These are phyloP conservation scores for Celastrina argiolus DNA, from an alignment of 2,888 invertebrate species.

Conservation along the genomic window DNA sequence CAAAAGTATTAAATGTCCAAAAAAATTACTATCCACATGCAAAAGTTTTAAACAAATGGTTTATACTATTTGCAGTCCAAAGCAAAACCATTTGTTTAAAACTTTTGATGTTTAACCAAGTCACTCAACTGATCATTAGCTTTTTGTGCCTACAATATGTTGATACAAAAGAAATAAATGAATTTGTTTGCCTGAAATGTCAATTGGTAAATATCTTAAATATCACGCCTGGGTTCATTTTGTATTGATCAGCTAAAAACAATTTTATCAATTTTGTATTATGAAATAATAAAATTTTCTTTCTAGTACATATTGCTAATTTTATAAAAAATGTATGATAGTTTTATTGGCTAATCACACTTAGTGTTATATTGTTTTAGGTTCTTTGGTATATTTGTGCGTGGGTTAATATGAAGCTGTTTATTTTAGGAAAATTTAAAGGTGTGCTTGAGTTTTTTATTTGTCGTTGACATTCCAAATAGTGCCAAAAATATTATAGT, in stretches of 20 bases:
- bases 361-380: neutral
- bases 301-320: neutral
- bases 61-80: too few species aligned
- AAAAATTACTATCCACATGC: neutral
- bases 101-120: too few species aligned
- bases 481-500: conserved; percentile 1
- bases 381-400: conserved; percentile 21
- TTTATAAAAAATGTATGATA: neutral
- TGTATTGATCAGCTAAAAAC: neutral
- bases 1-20: neutral
- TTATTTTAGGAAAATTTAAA: conserved; percentile 1
- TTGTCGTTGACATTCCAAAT: neutral
- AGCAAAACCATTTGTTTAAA: too few species aligned
- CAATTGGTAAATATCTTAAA: neutral
- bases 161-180: neutral
- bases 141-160: neutral
- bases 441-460: neutral
- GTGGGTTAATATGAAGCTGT: conserved; percentile 18
- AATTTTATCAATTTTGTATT: neutral
- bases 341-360: neutral
- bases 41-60: neutral
- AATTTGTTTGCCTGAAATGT: neutral
- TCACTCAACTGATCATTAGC: neutral
- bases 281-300: neutral
- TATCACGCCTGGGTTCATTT: neutral